Base-by-base conservation (phyloP, 2,113 vertebrate genomes). In the Danio rerio region DNA sequence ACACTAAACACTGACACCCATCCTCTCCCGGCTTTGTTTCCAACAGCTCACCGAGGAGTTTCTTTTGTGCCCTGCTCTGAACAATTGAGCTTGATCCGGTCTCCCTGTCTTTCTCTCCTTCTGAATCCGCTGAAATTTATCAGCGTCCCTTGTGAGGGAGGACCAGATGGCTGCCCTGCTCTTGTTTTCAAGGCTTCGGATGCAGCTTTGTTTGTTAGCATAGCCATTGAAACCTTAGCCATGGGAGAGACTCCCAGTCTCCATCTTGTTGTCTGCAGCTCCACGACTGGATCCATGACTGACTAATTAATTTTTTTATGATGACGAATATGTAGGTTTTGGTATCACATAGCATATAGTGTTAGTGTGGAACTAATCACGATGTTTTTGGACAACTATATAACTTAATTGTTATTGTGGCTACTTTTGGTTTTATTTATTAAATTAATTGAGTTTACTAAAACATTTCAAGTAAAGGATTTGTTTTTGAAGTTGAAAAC, bases 161-260 rank as follows among this genome's bases (percentile, higher is more conserved):
- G 50, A 79, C 72, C 85, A 86, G 85, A 86, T 86, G 85, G 85
- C 82, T 81, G 78, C 79, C 71, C 78, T 81, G 73, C 58, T 77
- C 81, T 55, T 77, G 71, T 21, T 42, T 69, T 84, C 59, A 73
- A 61, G 16, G 63, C 70, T 81, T 86, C 74, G 66, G 66, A 78
- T 78, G 45, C 16, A 76, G 72, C 78, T 71, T 83, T 78, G 55
- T 78, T 40, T 42, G 65, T 50, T 70, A 10, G 80, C 59, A 40
- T 43, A 55, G 49, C 74, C 63, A 76, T 45, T 75, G 47, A 56
- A 43, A 55, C 69, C 71, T 82, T 43, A 82, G 71, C 58, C 20
- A 80, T 59, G 58, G 62, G 80, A 79, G 68, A 75, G n/a, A 66
- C 61, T 66, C 81, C 42, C 47, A 52, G 62, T 70, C 56, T 78